phyloP scores from a whole-genome alignment of 2,113 vertebrate genomes.

The Formicarius rufipectus region DNA sequence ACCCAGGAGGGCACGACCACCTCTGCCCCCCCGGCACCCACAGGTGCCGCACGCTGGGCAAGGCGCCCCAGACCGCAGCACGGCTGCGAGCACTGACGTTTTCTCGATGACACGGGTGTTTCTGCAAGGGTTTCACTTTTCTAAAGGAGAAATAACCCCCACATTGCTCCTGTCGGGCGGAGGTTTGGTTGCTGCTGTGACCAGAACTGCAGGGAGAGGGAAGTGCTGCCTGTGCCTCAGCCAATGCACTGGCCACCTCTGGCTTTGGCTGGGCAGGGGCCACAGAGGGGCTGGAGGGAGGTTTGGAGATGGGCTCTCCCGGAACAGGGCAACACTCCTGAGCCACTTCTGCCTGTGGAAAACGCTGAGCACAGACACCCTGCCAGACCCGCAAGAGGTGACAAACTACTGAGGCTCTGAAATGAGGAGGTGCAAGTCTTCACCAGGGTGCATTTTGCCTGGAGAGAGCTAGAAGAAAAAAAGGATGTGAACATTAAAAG shows the following conservation, averaged over 20 bases:
- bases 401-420: not conserved
- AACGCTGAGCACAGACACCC: not conserved
- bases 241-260: accelerated
- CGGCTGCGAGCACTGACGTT: not conserved
- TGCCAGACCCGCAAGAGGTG: not conserved
- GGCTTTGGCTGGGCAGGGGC: not conserved
- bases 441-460: not conserved
- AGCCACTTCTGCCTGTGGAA: not conserved
- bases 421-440: not conserved
- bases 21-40: not conserved
- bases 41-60: accelerated
- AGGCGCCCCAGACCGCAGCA: not conserved
- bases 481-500: conserved; percentile 25
- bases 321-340: not conserved
- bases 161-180: not conserved
- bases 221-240: accelerated
- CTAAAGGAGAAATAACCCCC: not conserved
- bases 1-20: accelerated
- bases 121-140: not conserved
- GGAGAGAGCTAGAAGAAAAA: conserved; percentile 1
- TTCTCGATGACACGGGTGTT: not conserved
- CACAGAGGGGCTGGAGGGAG: too few species aligned
- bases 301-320: not conserved
- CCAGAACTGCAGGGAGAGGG: not conserved
- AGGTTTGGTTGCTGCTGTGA: not conserved